Base-by-base conservation (phyloP, 2,888 invertebrate species). In the Drosophila quinaria region DNA sequence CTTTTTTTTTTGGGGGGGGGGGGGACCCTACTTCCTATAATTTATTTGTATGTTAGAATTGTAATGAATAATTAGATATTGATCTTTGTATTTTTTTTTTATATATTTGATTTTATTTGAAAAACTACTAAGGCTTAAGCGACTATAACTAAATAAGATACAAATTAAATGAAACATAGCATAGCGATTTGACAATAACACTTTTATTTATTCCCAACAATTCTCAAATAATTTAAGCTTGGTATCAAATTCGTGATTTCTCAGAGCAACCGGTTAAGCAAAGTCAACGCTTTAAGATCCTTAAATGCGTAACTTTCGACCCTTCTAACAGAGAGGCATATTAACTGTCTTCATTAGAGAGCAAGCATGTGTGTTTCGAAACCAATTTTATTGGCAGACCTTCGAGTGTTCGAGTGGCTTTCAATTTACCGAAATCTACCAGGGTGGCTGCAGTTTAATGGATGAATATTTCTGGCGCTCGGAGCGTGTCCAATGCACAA, bases 401-500 rank as follows among this genome's bases (percentile, higher is more conserved):
- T 42, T 19, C 42, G 17, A 42, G 42, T 10, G 11, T 41, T 31
- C 41, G 15, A 41, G 10, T 10, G 41, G 15, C 17, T 17, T 41
- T 41, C 10, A 41, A 41, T 15, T 41, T 17, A 8, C 41, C 10
- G 37, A 37, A 51, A 31, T 60, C 59, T 76, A 82, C 87, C 87
- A 83, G 5, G 82, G 82, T 6, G 89, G 66, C 63, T 70, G 39
- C 29, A 88, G n/a, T 29, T 73, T 70, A 22, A 83, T 68, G 2
- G 77, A 3, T 3, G 56, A 13, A 65, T 66, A 72, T 6, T 51
- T 59, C 8, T 61, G 31, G 5, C 66, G 61, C 3, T 63, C 59
- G 5, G 70, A 55, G 10, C 82, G 87, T 41, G 73, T 76, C 82
- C 82, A 83, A 22, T 67, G 89, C 46, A 88, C 71, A 31, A 80